These are phyloP conservation scores for Lysandra bellargus DNA, from an alignment of 2,888 invertebrate species.

Conservation along the genomic window DNA sequence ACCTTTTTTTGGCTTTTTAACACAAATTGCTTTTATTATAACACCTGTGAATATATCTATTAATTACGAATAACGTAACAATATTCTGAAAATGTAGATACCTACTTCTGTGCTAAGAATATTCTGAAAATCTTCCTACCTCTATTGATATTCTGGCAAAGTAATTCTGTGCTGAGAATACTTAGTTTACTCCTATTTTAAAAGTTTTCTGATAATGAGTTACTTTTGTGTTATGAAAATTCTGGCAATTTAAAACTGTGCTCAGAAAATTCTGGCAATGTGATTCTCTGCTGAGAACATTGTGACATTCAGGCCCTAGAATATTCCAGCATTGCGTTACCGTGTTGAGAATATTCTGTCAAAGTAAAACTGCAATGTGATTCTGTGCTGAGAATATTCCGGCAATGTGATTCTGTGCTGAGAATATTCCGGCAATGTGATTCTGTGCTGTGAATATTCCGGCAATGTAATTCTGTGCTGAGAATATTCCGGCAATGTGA, in stretches of 20 bases:
- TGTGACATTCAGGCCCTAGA: background rate
- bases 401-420: constrained; percentile 46
- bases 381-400: background rate
- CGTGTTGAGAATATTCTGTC: background rate
- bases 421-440: background rate
- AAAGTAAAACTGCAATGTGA: background rate
- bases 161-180: background rate
- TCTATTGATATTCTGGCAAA: background rate
- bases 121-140: background rate
- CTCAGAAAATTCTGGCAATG: background rate
- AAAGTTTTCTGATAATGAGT: background rate
- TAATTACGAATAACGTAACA: background rate
- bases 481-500: background rate
- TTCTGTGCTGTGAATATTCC: background rate
- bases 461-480: background rate
- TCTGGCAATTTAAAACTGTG: constrained; percentile 46
- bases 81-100: background rate
- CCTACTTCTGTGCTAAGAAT: background rate
- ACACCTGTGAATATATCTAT: background rate
- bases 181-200: background rate
- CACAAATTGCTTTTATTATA: background rate
- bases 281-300: background rate
- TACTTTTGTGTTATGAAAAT: background rate
- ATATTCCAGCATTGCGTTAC: background rate
- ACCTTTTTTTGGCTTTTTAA: background rate